A percentile compares a stretch with the other conserved stretches of the same genome.
These are phyloP conservation scores for Choloepus didactylus DNA, from an alignment of 2,797 vertebrate genomes.

Conservation along the genomic window DNA sequence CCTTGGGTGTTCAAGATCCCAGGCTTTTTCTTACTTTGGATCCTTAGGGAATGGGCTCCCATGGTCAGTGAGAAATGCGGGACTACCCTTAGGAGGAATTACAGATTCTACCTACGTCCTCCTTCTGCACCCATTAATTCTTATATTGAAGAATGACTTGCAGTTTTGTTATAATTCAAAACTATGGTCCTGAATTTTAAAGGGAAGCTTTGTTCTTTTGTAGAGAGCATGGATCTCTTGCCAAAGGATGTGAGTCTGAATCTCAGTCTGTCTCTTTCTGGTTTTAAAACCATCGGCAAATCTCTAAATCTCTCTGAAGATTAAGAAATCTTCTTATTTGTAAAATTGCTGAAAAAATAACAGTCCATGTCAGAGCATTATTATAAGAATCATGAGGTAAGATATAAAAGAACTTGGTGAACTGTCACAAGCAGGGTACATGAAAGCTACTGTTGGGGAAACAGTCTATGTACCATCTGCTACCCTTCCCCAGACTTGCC, in stretches of 20 bases:
- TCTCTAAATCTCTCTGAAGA: not conserved
- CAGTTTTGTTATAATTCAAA: constrained; percentile 37
- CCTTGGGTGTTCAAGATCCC: not conserved
- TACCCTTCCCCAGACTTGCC: too few relatives aligned
- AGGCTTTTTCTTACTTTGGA: not conserved
- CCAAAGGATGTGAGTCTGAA: not conserved
- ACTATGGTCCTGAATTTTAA: constrained; percentile 11
- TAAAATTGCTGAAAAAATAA: constrained; percentile 35
- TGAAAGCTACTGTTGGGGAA: not conserved
- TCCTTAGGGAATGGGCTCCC: not conserved
- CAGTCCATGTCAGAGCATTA: not conserved
- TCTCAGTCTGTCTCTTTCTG: not conserved
- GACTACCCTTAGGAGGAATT: not conserved
- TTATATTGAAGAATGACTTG: not conserved
- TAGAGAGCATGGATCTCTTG: not conserved
- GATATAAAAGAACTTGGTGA: not conserved
- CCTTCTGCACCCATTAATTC: not conserved
- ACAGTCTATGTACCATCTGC: too few relatives aligned
- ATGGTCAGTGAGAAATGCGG: not conserved
- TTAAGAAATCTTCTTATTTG: not conserved
- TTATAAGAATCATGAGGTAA: not conserved
- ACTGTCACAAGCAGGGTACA: not conserved
- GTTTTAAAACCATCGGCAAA: not conserved
- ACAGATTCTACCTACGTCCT: not conserved
- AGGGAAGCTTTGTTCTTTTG: not conserved